Percentiles rank a stretch among this genome's conserved stretches.
phyloP scores from a whole-genome alignment of 2,113 vertebrate species.

The Vulpes ferrilata region DNA sequence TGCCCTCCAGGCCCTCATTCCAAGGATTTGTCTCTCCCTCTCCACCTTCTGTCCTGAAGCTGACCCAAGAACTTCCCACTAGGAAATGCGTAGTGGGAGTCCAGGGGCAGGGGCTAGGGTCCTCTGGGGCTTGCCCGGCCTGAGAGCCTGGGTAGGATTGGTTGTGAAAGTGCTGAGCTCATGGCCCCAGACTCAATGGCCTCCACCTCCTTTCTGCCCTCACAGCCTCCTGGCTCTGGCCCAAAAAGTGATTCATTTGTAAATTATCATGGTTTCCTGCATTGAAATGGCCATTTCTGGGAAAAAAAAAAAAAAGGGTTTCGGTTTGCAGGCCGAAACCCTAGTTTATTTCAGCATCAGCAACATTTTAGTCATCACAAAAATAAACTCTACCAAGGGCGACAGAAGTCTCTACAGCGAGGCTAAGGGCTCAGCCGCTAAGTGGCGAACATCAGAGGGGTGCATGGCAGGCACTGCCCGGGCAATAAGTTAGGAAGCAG shows the following conservation, averaged over 20 bases:
- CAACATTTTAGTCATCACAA: no score
- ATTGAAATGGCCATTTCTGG: conserved; percentile 79
- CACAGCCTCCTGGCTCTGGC: not conserved
- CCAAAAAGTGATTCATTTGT: conserved; percentile 63
- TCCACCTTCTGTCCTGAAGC: not conserved
- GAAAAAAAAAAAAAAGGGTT: not conserved
- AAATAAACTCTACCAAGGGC: no score
- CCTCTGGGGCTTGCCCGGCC: rapidly evolving
- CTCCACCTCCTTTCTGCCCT: conserved; percentile 17
- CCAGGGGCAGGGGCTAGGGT: not conserved
- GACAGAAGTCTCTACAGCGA: no score
- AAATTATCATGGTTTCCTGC: conserved; percentile 77
- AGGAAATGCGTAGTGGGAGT: not conserved
- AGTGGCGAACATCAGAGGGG: no score
- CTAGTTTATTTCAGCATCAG: no score
- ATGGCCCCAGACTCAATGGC: not conserved
- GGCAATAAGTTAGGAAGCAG: no score
- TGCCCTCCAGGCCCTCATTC: not conserved
- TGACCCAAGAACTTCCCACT: not conserved
- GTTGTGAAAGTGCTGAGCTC: not conserved
- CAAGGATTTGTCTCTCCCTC: not conserved
- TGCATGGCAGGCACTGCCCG: no score
- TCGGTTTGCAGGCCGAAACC: no score
- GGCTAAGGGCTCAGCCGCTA: no score
- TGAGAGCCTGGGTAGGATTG: not conserved